Evolutionary conservation across 2,888 invertebrate genomes (phyloP).

Genomic region (Parnassius apollo): DNA sequence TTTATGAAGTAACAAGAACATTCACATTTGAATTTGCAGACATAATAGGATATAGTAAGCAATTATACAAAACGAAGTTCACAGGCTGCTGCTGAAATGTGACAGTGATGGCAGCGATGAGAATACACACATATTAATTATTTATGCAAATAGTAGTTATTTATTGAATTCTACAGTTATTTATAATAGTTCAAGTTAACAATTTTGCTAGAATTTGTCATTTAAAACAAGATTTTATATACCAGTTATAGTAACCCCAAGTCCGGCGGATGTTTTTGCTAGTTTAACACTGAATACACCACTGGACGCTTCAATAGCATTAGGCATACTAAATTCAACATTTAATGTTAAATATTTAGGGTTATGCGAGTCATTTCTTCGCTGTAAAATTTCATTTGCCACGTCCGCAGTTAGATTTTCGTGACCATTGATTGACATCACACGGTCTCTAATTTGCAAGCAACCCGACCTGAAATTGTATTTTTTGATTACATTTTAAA

Average conservation of each 20-base stretch:
- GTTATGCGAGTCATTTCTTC: slow-evolving; percentile 79
- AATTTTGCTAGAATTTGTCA: no score
- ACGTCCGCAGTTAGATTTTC: slow-evolving; percentile 83
- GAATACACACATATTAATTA: no score
- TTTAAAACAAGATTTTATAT: slow-evolving; percentile 29
- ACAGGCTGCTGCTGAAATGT: no score
- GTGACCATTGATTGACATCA: slow-evolving; percentile 91
- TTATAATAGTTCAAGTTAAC: no score
- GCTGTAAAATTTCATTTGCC: slow-evolving; percentile 81
- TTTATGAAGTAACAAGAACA: no score
- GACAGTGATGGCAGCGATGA: no score
- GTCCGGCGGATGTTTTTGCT: slow-evolving; percentile 88
- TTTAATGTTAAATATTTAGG: slow-evolving; percentile 87
- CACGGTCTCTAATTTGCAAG: slow-evolving; percentile 89
- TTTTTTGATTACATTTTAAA: no score
- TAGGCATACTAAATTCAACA: slow-evolving; percentile 94
- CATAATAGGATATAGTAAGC: no score
- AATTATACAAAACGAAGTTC: no score
- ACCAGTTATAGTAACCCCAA: slow-evolving; percentile 95
- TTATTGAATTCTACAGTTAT: no score
- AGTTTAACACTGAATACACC: slow-evolving; percentile 95
- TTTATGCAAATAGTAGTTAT: no score
- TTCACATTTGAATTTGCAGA: no score
- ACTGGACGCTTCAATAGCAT: slow-evolving; percentile 93
- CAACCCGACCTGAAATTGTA: slow-evolving; percentile 83